phyloP scores from a whole-genome alignment of 2,797 vertebrate species.

The Crypturellus tataupa region DNA sequence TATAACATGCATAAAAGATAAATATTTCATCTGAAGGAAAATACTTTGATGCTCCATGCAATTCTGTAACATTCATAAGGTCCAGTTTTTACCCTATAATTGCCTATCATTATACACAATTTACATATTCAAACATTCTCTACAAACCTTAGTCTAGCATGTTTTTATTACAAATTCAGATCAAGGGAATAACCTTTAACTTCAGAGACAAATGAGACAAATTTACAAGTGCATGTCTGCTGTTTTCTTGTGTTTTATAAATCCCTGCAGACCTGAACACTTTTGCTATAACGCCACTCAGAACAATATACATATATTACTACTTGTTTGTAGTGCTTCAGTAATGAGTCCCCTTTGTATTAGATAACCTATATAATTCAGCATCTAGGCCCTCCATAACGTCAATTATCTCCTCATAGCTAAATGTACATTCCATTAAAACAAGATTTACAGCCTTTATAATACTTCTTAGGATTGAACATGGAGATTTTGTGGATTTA shows the following conservation, averaged over 20 bases:
- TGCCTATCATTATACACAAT: constrained; percentile 85
- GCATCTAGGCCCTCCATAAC: constrained; percentile 81
- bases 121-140: constrained; percentile 87
- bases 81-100: constrained; percentile 84
- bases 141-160: constrained; percentile 83
- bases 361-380: constrained; percentile 84
- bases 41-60: constrained; percentile 67
- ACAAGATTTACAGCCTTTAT: constrained; percentile 81
- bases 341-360: constrained; percentile 89
- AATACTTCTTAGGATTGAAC: constrained; percentile 76
- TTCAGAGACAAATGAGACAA: constrained; percentile 90
- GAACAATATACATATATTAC: constrained; percentile 88
- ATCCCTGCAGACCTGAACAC: constrained; percentile 84
- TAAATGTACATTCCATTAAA: constrained; percentile 86
- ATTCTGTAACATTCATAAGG: constrained; percentile 72
- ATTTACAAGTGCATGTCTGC: constrained; percentile 89
- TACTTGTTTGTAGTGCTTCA: constrained; percentile 85
- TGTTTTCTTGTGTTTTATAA: constrained; percentile 87
- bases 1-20: constrained; percentile 61
- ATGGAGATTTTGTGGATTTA: constrained; percentile 79
- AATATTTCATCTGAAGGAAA: constrained; percentile 74
- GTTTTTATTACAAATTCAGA: constrained; percentile 90
- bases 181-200: constrained; percentile 92
- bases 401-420: constrained; percentile 88
- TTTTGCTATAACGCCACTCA: constrained; percentile 85